These are phyloP conservation scores for Vulpes vulpes DNA, from an alignment of 2,113 vertebrate species.

Conservation along the genomic window DNA sequence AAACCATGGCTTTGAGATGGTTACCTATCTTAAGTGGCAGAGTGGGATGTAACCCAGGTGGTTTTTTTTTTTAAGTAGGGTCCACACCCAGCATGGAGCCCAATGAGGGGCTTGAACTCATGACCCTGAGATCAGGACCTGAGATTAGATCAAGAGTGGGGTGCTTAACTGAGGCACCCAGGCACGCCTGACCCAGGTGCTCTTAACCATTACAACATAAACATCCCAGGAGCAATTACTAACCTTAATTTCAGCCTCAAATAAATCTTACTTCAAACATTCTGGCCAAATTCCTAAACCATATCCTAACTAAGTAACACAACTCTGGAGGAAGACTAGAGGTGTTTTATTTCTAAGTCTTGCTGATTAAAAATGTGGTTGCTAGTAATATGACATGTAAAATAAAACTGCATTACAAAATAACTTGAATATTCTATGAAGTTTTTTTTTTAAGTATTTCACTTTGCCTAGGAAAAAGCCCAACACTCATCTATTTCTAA, in stretches of 20 bases:
- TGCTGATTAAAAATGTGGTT: constrained; percentile 40
- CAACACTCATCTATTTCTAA: background rate
- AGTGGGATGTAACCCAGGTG: background rate
- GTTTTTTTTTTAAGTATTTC: constrained; percentile 34
- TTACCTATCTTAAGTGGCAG: background rate
- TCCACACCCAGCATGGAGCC: background rate
- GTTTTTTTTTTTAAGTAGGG: background rate
- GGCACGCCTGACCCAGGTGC: background rate
- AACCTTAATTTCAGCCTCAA: background rate
- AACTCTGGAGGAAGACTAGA: constrained; percentile 2
- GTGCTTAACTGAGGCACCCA: background rate
- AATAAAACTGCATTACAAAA: constrained; percentile 44
- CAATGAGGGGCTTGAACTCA: background rate
- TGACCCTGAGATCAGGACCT: background rate
- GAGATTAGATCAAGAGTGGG: background rate
- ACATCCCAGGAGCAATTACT: background rate
- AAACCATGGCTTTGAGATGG: background rate
- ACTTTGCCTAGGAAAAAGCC: background rate
- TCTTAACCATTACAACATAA: background rate
- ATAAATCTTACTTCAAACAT: background rate
- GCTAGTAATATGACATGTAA: background rate
- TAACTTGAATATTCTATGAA: background rate
- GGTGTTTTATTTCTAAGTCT: background rate
- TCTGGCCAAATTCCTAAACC: background rate
- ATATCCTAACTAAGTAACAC: constrained; percentile 5